Percentiles rank a stretch among this genome's conserved stretches.
These are phyloP conservation scores for Aviceda subcristata DNA, from an alignment of 2,113 vertebrate genomes.

Conservation along the genomic window DNA sequence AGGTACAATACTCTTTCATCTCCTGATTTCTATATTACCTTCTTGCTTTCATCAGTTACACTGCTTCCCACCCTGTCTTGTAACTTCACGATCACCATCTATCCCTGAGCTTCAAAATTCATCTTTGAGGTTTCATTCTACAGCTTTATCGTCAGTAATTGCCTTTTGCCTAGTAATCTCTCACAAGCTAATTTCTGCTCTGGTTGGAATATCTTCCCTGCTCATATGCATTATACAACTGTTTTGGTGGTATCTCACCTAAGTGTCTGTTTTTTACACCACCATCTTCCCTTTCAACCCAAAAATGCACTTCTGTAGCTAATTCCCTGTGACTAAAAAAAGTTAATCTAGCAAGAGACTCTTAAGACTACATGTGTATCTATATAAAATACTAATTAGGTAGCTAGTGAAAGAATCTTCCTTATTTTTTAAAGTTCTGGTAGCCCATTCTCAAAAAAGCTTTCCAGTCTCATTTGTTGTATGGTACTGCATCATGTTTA, in stretches of 20 bases:
- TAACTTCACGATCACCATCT: not conserved
- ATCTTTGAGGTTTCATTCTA: not conserved
- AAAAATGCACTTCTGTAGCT: not conserved
- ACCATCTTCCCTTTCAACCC: not conserved
- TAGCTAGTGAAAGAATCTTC: not conserved
- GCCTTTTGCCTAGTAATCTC: not conserved
- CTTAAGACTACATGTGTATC: not conserved
- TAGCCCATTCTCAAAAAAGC: not conserved
- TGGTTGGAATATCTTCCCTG: not conserved
- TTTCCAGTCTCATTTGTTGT: not conserved
- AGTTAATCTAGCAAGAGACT: not conserved
- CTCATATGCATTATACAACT: not conserved
- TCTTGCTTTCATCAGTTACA: not conserved
- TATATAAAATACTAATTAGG: not conserved
- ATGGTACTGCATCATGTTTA: not conserved
- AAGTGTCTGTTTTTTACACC: not conserved
- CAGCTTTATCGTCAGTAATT: not conserved
- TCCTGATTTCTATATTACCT: not conserved
- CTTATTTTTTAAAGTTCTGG: not conserved
- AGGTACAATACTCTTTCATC: not conserved
- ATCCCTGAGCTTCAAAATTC: not conserved
- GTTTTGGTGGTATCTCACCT: too few species aligned
- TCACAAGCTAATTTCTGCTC: not conserved
- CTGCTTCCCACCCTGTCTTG: not conserved
- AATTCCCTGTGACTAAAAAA: not conserved